Evolutionary conservation across 2,888 invertebrate species (phyloP).

Genomic region (Drosophila heteroneura): DNA sequence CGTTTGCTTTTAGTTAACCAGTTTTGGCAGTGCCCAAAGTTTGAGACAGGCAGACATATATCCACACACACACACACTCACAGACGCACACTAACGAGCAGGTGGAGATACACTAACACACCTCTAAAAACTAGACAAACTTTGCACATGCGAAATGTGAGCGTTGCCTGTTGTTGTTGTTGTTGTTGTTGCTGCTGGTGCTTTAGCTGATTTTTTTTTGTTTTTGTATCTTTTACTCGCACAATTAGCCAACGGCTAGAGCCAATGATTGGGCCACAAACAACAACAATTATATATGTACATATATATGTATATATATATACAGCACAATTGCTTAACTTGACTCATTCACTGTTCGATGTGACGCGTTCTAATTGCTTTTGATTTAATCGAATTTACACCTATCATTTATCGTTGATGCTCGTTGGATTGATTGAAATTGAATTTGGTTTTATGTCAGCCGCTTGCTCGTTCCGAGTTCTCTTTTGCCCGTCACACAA

Average conservation of each 20-base stretch:
- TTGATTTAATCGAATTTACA: constrained; percentile 26
- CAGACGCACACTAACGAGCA: constrained; percentile 10
- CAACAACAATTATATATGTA: neutral
- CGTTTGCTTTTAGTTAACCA: constrained; percentile 78
- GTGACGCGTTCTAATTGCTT: constrained; percentile 40
- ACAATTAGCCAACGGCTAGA: constrained; percentile 66
- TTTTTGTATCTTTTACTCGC: constrained; percentile 63
- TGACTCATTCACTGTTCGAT: constrained; percentile 35
- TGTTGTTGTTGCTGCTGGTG: constrained; percentile 16
- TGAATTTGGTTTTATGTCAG: constrained; percentile 2
- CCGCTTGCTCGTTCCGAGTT: constrained; percentile 26
- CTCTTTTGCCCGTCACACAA: constrained; percentile 28
- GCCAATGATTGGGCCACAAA: constrained; percentile 53
- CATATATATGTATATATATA: constrained; percentile 8
- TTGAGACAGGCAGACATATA: constrained; percentile 58
- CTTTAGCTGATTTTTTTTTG: constrained; percentile 12
- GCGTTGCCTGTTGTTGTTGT: constrained; percentile 27
- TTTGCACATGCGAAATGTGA: constrained; percentile 64
- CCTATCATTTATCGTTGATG: constrained; percentile 16
- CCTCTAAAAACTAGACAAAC: constrained; percentile 54
- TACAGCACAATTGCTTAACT: constrained; percentile 36
- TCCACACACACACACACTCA: constrained; percentile 9
- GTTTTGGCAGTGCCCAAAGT: constrained; percentile 78
- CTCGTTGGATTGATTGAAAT: constrained; percentile 10
- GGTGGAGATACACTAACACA: constrained; percentile 40